These are phyloP conservation scores for Xerus rutilus DNA, from an alignment of 2,797 vertebrate species.

Conservation along the genomic window DNA sequence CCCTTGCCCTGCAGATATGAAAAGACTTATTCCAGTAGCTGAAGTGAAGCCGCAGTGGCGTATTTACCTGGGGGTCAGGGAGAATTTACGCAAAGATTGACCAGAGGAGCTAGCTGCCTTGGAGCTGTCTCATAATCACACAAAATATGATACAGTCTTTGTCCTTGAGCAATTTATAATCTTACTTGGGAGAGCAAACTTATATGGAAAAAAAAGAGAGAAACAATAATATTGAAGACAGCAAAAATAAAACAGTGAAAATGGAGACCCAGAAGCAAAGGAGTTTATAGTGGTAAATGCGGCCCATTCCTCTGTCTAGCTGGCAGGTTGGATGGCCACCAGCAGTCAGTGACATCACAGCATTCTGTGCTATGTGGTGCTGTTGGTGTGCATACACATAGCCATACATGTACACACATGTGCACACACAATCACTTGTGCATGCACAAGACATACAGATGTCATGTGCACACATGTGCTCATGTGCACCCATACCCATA, in stretches of 20 bases:
- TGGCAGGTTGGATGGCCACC: accelerated
- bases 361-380: neutral
- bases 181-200: neutral
- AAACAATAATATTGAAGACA: neutral
- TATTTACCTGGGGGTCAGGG: neutral
- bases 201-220: neutral
- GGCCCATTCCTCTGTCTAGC: neutral
- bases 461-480: neutral
- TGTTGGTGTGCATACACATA: neutral
- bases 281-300: neutral
- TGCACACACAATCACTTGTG: neutral
- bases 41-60: accelerated
- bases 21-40: neutral
- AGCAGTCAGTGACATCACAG: accelerated
- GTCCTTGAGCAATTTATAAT: neutral
- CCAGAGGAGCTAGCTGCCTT: neutral
- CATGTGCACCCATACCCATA: neutral
- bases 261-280: neutral
- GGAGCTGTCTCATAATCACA: neutral
- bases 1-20: neutral
- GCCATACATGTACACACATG: neutral
- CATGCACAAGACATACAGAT: neutral
- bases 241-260: neutral
- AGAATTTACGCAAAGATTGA: neutral
- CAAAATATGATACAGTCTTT: neutral